Percentiles rank a stretch among this genome's conserved stretches.
Evolutionary conservation across 1,140 invertebrate genomes (phyloP).

Genomic region (Semibalanus balanoides): DNA sequence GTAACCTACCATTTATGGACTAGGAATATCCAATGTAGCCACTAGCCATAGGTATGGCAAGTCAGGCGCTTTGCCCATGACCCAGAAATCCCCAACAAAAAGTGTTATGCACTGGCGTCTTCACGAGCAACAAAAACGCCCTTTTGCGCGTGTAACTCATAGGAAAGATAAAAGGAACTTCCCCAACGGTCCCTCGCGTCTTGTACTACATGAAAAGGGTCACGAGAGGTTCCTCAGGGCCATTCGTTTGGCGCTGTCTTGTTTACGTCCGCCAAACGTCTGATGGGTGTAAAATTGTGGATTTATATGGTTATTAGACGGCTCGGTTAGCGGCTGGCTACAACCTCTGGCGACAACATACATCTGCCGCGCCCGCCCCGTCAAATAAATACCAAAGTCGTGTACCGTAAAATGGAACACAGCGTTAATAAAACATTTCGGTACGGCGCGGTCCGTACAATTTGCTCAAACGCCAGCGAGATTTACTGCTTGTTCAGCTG

Average conservation of each 20-base stretch:
- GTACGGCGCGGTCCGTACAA: background rate
- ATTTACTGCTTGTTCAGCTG: background rate
- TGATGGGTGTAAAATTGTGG: background rate
- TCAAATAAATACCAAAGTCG: constrained; percentile 1
- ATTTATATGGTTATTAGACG: background rate
- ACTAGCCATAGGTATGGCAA: too few relatives aligned
- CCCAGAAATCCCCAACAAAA: too few relatives aligned
- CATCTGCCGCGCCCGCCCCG: background rate
- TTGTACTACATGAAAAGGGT: too few relatives aligned
- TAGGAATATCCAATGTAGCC: too few relatives aligned
- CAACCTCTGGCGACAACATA: background rate
- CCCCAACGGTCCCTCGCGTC: too few relatives aligned
- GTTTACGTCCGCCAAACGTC: background rate
- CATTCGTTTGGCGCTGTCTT: background rate
- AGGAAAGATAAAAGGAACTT: too few relatives aligned
- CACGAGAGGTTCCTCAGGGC: background rate
- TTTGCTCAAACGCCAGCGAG: background rate
- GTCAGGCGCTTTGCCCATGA: too few relatives aligned
- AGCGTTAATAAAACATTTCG: background rate
- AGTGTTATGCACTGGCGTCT: too few relatives aligned
- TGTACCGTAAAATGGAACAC: constrained; percentile 2
- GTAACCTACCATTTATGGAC: too few relatives aligned
- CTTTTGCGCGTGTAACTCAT: too few relatives aligned
- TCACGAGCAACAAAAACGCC: too few relatives aligned
- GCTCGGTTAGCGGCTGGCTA: background rate